Base-by-base conservation (phyloP, 2,113 vertebrate species). In the Pseudorhombus dupliciocellatus region DNA sequence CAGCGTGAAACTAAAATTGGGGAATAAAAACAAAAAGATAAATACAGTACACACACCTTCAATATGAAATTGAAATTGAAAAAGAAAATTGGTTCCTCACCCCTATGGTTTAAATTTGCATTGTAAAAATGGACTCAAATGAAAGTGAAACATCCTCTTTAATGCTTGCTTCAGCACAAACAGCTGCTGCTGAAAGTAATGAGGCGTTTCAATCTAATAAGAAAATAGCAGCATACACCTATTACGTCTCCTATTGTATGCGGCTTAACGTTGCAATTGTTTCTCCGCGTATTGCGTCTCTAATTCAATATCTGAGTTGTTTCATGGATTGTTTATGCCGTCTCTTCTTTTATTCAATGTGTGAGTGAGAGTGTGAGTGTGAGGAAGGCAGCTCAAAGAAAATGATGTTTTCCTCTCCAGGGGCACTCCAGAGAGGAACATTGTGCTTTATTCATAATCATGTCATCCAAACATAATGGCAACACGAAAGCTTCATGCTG, bases 201-300 rank as follows among this genome's bases (percentile, higher is more conserved):
- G 12, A 64, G 30, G 2, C 28, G 50, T 52, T 66, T 54, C 24
- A 25, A 53, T 59, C 37, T 14, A 44, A 59, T 25, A 54, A 65
- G 15, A 31, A 52, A 12, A 7, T 24, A 54, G 21, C 6, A 37
- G 8, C 26, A 55, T 60, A 54, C 2, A 22, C 2, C n/a, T 34
- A 46, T 20, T 52, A 62, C 31, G 9, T 60, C 48, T 11, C 3
- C n/a, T 42, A 57, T 1, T 48, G 21, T 5, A 22, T 7, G 15
- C 24, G 20, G 25, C 42, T 31, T 28, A 31, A 67, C 3, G 4
- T 10, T 66, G 53, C 31, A 24, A 40, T 28, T 52, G 4, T 56
- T 50, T 52, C 14, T 30, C 21, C 42, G 42, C 31, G 18, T 34
- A 55, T 26, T 56, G 26, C 30, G 1, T 50, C 24, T 65, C 9